Percentiles rank a stretch among this genome's conserved stretches.
These are phyloP conservation scores for Channa argus DNA, from an alignment of 2,113 vertebrate species.

Conservation along the genomic window DNA sequence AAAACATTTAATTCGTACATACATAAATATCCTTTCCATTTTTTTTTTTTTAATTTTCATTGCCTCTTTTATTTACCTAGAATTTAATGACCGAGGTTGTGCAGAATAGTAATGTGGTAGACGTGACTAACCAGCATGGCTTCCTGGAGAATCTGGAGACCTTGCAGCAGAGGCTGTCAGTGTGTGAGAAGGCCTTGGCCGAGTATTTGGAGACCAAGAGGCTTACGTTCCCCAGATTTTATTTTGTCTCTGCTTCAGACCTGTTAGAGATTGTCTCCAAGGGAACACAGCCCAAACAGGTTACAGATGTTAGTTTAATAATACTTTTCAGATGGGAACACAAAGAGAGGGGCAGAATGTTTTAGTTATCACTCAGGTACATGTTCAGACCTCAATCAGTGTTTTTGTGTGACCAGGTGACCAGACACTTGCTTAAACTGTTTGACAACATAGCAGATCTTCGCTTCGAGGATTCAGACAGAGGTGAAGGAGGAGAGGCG, in stretches of 20 bases:
- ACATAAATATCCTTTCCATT: background rate
- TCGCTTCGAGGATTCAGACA: conserved; percentile 76
- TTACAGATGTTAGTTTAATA: conserved; percentile 13
- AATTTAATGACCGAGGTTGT: conserved; percentile 77
- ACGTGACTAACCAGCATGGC: conserved; percentile 81
- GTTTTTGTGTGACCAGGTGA: conserved; percentile 76
- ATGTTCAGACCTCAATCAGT: background rate
- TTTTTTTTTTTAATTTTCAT: background rate
- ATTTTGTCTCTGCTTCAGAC: conserved; percentile 82
- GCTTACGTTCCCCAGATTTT: conserved; percentile 81
- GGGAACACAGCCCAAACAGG: conserved; percentile 82
- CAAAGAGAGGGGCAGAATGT: background rate
- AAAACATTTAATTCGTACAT: no score
- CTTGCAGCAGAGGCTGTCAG: conserved; percentile 81
- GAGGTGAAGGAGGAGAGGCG: conserved; percentile 45
- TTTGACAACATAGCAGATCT: conserved; percentile 84
- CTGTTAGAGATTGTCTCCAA: conserved; percentile 86
- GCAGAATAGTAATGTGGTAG: conserved; percentile 80
- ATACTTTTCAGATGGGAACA: background rate
- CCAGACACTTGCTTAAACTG: conserved; percentile 83
- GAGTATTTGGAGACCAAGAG: conserved; percentile 83
- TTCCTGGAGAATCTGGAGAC: conserved; percentile 82
- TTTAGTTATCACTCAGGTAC: background rate
- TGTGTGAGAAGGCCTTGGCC: conserved; percentile 83
- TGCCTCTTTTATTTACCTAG: conserved; percentile 48